Conservation (phyloP, 2,888 invertebrate species). For the Drosophila borealis region DNA sequence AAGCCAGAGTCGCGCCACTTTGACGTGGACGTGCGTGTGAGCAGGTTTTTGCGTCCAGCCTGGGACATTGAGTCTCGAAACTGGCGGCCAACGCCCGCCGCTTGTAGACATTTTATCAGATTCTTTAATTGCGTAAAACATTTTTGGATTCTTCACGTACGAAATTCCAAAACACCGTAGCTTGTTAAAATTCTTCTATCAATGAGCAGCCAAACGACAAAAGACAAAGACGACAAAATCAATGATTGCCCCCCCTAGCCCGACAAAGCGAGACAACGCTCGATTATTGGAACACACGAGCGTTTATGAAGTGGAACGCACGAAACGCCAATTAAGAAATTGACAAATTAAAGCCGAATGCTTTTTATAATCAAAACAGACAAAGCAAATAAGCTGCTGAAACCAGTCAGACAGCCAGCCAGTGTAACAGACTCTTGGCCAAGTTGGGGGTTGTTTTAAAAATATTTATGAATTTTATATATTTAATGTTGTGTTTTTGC, state of each 20-base stretch:
- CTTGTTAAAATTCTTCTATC: constrained; percentile 81
- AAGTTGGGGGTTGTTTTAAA: constrained; percentile 62
- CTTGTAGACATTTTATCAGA: constrained; percentile 81
- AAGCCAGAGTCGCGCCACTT: constrained; percentile 35
- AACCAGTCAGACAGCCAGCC: constrained; percentile 27
- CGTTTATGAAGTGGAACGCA: constrained; percentile 74
- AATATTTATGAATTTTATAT: constrained; percentile 55
- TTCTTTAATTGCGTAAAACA: constrained; percentile 81
- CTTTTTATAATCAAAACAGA: constrained; percentile 82
- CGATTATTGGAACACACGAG: constrained; percentile 44
- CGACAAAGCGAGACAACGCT: constrained; percentile 27
- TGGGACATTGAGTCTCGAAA: constrained; percentile 17
- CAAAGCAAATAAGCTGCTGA: constrained; percentile 75
- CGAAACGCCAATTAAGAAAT: constrained; percentile 81
- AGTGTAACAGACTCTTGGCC: constrained; percentile 26
- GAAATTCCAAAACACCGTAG: constrained; percentile 80
- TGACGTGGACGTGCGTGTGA: constrained; percentile 41
- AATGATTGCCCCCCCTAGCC: constrained; percentile 14
- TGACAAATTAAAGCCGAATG: constrained; percentile 80
- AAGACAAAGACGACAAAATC: constrained; percentile 60
- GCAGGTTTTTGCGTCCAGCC: constrained; percentile 32
- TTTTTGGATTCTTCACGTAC: constrained; percentile 81
- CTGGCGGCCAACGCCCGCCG: constrained; percentile 65
- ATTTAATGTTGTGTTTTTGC: constrained; percentile 32
- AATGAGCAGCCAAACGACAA: constrained; percentile 66